Percentiles rank a stretch among this genome's conserved stretches.
Evolutionary conservation across 2,113 vertebrate genomes (phyloP).

Genomic region (Phylloscopus whistleri): DNA sequence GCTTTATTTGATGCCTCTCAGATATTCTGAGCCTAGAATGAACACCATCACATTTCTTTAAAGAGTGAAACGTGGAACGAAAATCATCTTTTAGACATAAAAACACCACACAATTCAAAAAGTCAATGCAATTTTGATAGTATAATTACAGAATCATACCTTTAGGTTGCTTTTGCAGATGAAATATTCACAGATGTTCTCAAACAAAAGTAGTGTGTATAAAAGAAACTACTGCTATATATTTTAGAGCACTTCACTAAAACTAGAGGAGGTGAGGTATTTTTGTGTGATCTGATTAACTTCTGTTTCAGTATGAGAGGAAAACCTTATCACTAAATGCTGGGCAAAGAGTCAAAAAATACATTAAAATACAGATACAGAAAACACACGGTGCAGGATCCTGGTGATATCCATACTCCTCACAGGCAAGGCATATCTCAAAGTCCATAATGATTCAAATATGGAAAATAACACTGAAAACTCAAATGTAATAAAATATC

Average conservation of each 20-base stretch:
- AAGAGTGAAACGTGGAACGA: neutral
- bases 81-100: neutral
- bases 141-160: neutral
- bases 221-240: neutral
- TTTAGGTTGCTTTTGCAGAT: neutral
- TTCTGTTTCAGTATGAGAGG: neutral
- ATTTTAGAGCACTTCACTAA: neutral
- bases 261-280: neutral
- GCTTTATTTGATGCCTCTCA: neutral
- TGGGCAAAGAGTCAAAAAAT: neutral
- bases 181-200: neutral
- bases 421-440: neutral
- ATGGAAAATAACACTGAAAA: constrained; percentile 21
- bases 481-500: constrained; percentile 40
- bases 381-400: neutral
- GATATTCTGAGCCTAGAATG: neutral
- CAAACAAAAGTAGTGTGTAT: neutral
- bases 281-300: constrained; percentile 6
- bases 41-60: neutral
- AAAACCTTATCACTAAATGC: constrained; percentile 15
- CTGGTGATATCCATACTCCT: neutral
- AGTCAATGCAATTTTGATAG: neutral
- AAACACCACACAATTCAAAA: neutral
- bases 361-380: neutral
- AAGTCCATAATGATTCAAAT: constrained; percentile 25